Percentiles rank a stretch among this genome's conserved stretches.
phyloP scores from a whole-genome alignment of 2,113 vertebrate species.

The Turnix velox region DNA sequence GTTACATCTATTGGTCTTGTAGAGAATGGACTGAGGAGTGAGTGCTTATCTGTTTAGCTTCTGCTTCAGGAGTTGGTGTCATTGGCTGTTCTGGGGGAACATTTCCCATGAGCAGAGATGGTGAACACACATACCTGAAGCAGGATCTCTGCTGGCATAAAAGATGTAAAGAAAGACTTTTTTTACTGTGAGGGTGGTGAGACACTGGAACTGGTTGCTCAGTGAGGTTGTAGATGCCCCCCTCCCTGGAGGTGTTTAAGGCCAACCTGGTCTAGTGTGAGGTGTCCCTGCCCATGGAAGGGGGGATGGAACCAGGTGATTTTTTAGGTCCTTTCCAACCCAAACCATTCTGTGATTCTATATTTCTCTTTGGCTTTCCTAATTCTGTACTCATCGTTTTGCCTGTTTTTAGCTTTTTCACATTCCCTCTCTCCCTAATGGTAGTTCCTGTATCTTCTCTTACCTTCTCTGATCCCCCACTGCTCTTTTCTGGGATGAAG shows the following conservation, averaged over 20 bases:
- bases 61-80: neutral
- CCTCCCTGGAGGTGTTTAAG: too few species aligned
- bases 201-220: too few species aligned
- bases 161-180: too few species aligned
- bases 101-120: neutral
- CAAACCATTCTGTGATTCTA: too few species aligned
- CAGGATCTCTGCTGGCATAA: neutral
- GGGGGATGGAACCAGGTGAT: too few species aligned
- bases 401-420: neutral
- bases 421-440: neutral
- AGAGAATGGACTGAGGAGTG: neutral
- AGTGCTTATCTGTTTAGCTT: neutral
- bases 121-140: neutral
- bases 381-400: neutral
- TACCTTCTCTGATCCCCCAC: neutral
- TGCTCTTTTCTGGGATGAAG: neutral
- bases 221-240: too few species aligned
- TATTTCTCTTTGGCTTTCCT: neutral
- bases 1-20: neutral
- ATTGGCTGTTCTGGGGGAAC: neutral
- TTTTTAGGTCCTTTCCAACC: too few species aligned
- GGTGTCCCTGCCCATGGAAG: too few species aligned
- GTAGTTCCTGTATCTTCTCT: neutral
- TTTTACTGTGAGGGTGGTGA: too few species aligned
- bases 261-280: too few species aligned